phyloP scores from a whole-genome alignment of 2,888 invertebrate species.

The Pammene fasciana region DNA sequence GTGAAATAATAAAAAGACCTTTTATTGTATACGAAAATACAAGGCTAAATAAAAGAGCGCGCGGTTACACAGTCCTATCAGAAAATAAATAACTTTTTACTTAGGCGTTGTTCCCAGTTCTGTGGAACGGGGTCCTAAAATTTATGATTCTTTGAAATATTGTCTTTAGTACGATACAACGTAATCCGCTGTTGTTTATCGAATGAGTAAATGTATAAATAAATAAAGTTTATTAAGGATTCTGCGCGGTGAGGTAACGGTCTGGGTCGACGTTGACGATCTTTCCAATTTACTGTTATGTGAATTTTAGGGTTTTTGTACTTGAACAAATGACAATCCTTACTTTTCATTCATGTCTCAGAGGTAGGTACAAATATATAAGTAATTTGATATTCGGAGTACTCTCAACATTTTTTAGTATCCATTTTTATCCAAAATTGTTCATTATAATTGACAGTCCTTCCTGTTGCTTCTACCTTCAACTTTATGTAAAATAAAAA shows the following conservation, averaged over 20 bases:
- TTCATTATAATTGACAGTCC: neutral
- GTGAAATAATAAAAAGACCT: constrained; percentile 74
- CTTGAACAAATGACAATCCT: constrained; percentile 16
- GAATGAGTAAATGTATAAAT: constrained; percentile 42
- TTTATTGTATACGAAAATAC: constrained; percentile 75
- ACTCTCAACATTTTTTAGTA: neutral
- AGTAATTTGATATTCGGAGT: constrained; percentile 4
- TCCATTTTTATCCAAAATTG: neutral
- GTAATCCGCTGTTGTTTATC: constrained; percentile 51
- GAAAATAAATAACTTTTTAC: constrained; percentile 80
- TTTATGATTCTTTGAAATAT: constrained; percentile 79
- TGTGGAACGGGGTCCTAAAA: constrained; percentile 75
- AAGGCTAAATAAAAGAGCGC: constrained; percentile 65
- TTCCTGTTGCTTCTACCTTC: too few species aligned
- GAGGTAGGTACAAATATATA: constrained; percentile 9
- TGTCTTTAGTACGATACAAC: constrained; percentile 52
- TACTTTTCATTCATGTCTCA: constrained; percentile 19
- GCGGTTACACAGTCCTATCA: constrained; percentile 80
- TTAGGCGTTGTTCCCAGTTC: constrained; percentile 73
- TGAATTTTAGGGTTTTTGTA: constrained; percentile 13
- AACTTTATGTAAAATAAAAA: too few species aligned
- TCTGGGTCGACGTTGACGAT: constrained; percentile 12
- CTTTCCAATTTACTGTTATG: constrained; percentile 23
- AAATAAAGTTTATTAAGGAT: constrained; percentile 41
- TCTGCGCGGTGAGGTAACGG: constrained; percentile 32